A percentile compares a stretch with the other conserved stretches of the same genome.
Conservation (phyloP, 2,113 vertebrate genomes). For the Rhea pennata region DNA sequence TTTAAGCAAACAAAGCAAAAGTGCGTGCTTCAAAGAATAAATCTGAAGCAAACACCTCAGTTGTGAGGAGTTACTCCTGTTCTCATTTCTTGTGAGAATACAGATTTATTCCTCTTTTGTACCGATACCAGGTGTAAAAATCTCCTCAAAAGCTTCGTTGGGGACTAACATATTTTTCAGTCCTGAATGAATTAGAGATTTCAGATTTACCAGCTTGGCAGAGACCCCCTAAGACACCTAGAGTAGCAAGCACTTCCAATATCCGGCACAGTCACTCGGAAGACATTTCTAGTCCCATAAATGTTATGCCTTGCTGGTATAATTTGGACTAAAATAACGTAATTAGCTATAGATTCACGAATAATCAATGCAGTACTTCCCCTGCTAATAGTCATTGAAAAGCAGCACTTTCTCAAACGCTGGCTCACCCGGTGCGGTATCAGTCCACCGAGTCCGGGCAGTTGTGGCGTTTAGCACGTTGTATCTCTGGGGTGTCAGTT, state of each 20-base stretch:
- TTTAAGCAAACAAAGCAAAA: background rate
- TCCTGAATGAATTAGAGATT: slow-evolving; percentile 10
- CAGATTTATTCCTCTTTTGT: background rate
- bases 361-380: slow-evolving; percentile 48
- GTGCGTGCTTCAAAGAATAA: background rate
- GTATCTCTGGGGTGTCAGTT: slow-evolving; percentile 23
- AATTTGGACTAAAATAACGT: slow-evolving; percentile 43
- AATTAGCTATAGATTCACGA: slow-evolving; percentile 1
- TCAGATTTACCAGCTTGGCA: slow-evolving; percentile 50
- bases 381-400: background rate
- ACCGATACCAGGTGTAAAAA: slow-evolving; percentile 27
- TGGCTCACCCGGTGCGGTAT: background rate
- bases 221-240: background rate
- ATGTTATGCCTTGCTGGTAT: background rate
- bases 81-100: background rate
- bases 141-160: background rate
- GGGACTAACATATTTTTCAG: slow-evolving; percentile 29
- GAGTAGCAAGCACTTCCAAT: background rate
- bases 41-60: background rate
- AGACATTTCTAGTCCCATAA: slow-evolving; percentile 57
- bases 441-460: accelerated
- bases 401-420: background rate
- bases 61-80: background rate
- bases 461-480: accelerated
- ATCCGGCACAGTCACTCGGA: slow-evolving; percentile 29